phyloP scores from a whole-genome alignment of 2,113 vertebrate genomes.

The Aldabrachelys gigantea region DNA sequence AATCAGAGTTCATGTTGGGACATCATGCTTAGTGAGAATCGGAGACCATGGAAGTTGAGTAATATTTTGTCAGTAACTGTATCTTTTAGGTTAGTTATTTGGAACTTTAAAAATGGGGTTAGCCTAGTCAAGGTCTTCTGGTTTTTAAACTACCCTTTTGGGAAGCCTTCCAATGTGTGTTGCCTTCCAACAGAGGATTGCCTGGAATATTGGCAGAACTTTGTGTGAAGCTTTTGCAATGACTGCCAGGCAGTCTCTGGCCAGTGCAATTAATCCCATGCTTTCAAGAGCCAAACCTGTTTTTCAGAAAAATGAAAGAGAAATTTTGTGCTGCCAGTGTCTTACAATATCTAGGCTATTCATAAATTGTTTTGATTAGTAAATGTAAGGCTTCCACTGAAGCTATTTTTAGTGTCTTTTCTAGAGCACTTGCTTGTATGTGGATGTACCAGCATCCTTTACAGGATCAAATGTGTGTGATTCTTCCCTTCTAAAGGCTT shows the following conservation, averaged over 20 bases:
- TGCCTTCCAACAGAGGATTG: not conserved
- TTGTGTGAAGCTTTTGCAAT: not conserved
- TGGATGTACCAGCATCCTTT: not conserved
- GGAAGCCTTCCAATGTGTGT: not conserved
- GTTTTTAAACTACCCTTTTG: not conserved
- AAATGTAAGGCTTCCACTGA: not conserved
- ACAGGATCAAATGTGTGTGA: not conserved
- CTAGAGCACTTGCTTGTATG: not conserved
- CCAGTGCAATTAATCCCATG: not conserved
- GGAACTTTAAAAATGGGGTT: not conserved
- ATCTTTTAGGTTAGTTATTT: not conserved
- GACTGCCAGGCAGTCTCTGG: not conserved
- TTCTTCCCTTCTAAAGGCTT: not conserved
- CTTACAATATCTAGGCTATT: not conserved
- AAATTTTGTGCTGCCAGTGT: not conserved
- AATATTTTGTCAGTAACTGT: not conserved
- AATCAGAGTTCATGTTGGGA: not conserved
- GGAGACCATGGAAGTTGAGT: not conserved
- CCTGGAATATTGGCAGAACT: not conserved
- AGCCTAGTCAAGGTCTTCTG: not conserved
- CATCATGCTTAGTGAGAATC: not conserved
- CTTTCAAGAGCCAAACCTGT: not conserved
- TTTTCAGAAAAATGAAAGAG: not conserved
- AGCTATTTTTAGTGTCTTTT: not conserved
- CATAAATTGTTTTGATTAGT: not conserved